Conservation (phyloP, 2,888 invertebrate genomes). For the Philopedon plagiatum region DNA sequence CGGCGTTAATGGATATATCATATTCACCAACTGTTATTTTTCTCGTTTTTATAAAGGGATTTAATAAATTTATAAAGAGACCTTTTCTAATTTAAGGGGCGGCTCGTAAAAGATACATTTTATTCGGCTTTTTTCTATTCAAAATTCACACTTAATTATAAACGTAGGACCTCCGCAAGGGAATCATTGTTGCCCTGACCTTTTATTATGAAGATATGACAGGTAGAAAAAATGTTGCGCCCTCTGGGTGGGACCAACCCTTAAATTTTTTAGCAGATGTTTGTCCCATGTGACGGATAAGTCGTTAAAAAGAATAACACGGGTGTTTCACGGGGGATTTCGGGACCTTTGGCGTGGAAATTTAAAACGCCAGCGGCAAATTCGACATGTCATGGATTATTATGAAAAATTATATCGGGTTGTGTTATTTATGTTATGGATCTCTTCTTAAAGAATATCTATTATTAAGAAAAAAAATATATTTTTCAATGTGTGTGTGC, state of each 20-base stretch:
- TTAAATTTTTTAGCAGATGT: constrained; percentile 47
- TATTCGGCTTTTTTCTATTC: constrained; percentile 33
- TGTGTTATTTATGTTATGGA: neutral
- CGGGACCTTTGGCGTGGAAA: constrained; percentile 16
- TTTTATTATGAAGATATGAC: constrained; percentile 48
- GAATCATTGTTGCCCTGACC: constrained; percentile 37
- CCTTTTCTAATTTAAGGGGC: constrained; percentile 36
- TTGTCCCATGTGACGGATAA: constrained; percentile 29
- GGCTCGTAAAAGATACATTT: constrained; percentile 41
- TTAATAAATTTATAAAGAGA: constrained; percentile 28
- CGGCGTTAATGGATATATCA: constrained; percentile 32
- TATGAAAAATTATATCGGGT: constrained; percentile 25
- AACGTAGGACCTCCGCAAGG: constrained; percentile 36
- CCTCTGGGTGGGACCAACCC: constrained; percentile 40
- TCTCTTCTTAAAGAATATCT: neutral
- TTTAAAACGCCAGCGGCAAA: constrained; percentile 20
- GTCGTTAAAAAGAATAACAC: constrained; percentile 38
- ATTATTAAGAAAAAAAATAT: neutral
- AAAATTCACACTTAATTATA: constrained; percentile 47
- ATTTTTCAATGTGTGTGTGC: neutral
- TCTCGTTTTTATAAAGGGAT: constrained; percentile 28
- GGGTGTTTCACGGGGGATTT: constrained; percentile 44
- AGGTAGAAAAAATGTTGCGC: constrained; percentile 45
- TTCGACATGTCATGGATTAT: constrained; percentile 31
- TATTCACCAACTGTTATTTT: constrained; percentile 39